Base-by-base conservation (phyloP, 2,797 vertebrate species). In the Poeciliopsis gracilis region DNA sequence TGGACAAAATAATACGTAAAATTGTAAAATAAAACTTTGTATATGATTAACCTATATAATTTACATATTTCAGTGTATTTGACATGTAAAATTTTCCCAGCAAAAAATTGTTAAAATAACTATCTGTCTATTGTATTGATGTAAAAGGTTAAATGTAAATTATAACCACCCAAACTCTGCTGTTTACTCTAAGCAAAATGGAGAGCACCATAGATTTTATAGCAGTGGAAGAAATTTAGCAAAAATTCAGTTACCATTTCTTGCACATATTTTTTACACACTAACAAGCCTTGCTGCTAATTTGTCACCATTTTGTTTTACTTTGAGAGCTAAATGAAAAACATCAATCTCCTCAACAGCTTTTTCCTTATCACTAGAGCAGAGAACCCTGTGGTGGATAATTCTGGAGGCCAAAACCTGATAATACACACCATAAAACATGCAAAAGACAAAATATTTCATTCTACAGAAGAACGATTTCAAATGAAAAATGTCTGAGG, bases 271-370 rank as follows among this genome's bases (percentile, higher is more conserved):
- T 13, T 30, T 30, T 59, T 59, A 30, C 57, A 30, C 25, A 12
- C n/a, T 1, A 15, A 61, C n/a, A 61, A 59, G 28, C 15, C 57
- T 61, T 28, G 28, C 57, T 30, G 28, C 57, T 30, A 12, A 61
- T 61, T 30, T 61, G 28, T 61, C 15, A 61, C 57, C 73, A 78
- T 90, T 89, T 85, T 75, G 53, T 86, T 86, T 86, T 76, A 85
- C 75, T 81, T 82, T 87, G 86, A 85, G 87, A 84, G 77, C 77
- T 75, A 89, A 92, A 93, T 92, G 90, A 91, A 92, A 90, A 89
- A 84, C 87, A 93, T 91, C 81, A 75, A 85, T 91, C 88, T 88
- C 82, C 73, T 81, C 25, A 46, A 47, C 79, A 87, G 82, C 61
- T 16, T 16, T 61, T 16, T 4, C 5, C 83, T 88, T 82, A 88